Evolutionary conservation across 2,888 invertebrate species (phyloP).

Genomic region (Leptarthrus brevirostris): DNA sequence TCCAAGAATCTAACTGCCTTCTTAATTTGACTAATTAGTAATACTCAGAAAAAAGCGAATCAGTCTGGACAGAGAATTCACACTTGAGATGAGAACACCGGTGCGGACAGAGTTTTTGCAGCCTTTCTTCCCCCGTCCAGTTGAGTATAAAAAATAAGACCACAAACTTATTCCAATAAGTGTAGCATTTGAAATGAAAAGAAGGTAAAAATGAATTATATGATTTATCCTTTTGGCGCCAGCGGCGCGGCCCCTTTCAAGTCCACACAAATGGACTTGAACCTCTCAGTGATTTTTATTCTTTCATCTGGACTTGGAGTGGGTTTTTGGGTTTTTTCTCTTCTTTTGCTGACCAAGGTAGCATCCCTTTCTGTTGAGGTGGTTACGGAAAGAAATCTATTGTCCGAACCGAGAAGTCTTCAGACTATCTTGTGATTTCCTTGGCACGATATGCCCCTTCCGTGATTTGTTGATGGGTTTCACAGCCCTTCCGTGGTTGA

Average conservation of each 20-base stretch:
- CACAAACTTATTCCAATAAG: slow-evolving; percentile 41
- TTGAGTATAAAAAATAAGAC: slow-evolving; percentile 13
- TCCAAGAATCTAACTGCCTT: too few relatives aligned
- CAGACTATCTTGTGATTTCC: slow-evolving; percentile 27
- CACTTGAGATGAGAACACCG: slow-evolving; percentile 15
- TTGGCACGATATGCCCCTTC: slow-evolving; percentile 13
- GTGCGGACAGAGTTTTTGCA: slow-evolving; percentile 18
- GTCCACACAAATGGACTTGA: slow-evolving; percentile 48
- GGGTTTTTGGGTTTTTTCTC: slow-evolving; percentile 15
- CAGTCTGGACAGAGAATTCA: slow-evolving; percentile 24
- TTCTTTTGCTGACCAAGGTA: not conserved
- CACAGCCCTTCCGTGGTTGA: slow-evolving; percentile 38
- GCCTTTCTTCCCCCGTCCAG: not conserved
- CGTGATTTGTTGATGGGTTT: slow-evolving; percentile 34
- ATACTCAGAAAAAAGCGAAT: slow-evolving; percentile 16
- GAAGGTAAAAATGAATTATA: slow-evolving; percentile 51
- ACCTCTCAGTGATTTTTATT: slow-evolving; percentile 26
- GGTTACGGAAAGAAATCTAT: slow-evolving; percentile 14
- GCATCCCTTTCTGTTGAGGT: slow-evolving; percentile 40
- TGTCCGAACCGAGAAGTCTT: slow-evolving; percentile 10
- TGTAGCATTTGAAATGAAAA: slow-evolving; percentile 43
- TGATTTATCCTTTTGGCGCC: slow-evolving; percentile 55
- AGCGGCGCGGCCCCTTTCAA: slow-evolving; percentile 54
- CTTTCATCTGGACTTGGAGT: slow-evolving; percentile 17
- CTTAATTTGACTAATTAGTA: slow-evolving; percentile 13